phyloP scores from a whole-genome alignment of 2,888 invertebrate species.

The Stegophylla sp. region DNA sequence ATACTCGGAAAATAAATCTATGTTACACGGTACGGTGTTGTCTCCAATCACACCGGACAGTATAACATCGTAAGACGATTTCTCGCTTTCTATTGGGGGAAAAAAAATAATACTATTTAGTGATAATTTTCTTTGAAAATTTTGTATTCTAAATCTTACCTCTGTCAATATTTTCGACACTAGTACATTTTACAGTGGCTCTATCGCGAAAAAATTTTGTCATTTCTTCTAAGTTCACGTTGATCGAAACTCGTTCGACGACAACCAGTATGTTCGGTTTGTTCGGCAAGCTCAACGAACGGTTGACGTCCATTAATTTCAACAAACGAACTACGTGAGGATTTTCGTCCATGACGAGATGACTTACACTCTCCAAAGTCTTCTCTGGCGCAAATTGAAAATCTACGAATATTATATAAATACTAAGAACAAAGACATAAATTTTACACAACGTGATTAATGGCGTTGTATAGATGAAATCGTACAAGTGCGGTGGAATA shows the following conservation, averaged over 20 bases:
- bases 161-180: background rate
- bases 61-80: background rate
- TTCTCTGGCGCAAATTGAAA: too few species aligned
- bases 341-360: background rate
- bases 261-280: background rate
- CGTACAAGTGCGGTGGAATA: too few species aligned
- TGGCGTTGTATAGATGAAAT: too few species aligned
- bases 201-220: background rate
- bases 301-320: background rate
- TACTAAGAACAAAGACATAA: too few species aligned
- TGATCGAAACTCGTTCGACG: background rate
- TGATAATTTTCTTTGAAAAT: background rate
- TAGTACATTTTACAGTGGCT: background rate
- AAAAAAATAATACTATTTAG: background rate
- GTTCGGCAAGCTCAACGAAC: background rate
- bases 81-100: background rate
- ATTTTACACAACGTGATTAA: too few species aligned
- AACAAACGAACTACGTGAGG: background rate
- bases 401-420: too few species aligned
- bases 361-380: too few species aligned
- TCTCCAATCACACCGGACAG: background rate
- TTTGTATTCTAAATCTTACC: constrained; percentile 22
- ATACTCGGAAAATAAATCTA: constrained; percentile 1
- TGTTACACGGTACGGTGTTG: background rate
- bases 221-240: background rate